Conservation (phyloP, 2,888 invertebrate species). For the Incurvaria masculella region DNA sequence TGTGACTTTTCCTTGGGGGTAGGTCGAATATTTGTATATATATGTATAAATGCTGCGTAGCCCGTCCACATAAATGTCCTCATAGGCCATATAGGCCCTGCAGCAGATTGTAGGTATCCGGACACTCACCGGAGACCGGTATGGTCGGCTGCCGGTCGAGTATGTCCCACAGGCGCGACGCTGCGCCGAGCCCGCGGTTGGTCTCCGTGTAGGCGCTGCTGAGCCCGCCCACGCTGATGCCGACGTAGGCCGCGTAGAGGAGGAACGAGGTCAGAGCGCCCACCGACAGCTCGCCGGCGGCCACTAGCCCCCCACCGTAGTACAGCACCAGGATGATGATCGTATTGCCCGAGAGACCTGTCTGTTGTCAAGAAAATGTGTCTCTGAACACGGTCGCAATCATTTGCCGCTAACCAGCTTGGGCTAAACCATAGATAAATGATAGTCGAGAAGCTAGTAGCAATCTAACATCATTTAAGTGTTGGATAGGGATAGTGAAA, state of each 20-base stretch:
- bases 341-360: slow-evolving; percentile 85
- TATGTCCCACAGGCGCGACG: slow-evolving; percentile 85
- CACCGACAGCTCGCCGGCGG: slow-evolving; percentile 71
- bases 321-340: slow-evolving; percentile 90
- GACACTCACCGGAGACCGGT: slow-evolving; percentile 61
- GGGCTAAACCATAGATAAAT: too few species aligned
- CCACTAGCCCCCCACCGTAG: slow-evolving; percentile 87
- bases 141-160: slow-evolving; percentile 78
- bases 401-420: too few species aligned
- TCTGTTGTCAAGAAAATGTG: too few species aligned
- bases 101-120: not conserved
- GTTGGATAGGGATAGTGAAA: too few species aligned
- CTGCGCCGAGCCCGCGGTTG: slow-evolving; percentile 92
- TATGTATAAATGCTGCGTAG: too few species aligned
- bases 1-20: too few species aligned
- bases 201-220: slow-evolving; percentile 92
- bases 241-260: slow-evolving; percentile 91
- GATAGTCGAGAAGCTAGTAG: too few species aligned
- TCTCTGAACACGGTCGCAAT: too few species aligned
- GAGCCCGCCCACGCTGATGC: slow-evolving; percentile 86
- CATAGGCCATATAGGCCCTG: not conserved
- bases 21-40: too few species aligned
- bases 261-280: slow-evolving; percentile 93
- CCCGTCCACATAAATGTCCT: too few species aligned
- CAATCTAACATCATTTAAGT: too few species aligned